Percentiles rank a stretch among this genome's conserved stretches.
Conservation (phyloP, 2,113 vertebrate species). For the Myodes glareolus region DNA sequence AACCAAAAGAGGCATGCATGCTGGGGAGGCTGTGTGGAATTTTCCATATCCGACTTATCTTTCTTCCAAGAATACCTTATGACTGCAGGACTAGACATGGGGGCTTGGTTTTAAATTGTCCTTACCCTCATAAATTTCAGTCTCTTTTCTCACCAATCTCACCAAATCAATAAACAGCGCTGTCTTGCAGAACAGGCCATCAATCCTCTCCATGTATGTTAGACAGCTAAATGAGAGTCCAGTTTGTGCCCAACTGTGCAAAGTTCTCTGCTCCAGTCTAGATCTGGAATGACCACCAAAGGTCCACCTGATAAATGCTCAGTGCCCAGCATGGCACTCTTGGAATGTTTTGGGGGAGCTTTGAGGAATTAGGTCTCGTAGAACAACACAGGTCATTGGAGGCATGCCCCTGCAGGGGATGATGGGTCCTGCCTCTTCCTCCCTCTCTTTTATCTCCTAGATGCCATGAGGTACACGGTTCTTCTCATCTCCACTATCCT, state of each 20-base stretch:
- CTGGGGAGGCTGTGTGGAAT: fast-evolving
- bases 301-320: not conserved
- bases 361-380: not conserved
- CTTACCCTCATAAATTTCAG: not conserved
- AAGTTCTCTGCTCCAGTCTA: not conserved
- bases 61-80: too few species aligned
- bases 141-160: not conserved
- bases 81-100: too few species aligned
- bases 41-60: not conserved
- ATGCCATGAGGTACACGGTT: not conserved
- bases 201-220: not conserved
- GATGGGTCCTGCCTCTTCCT: not conserved
- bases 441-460: not conserved
- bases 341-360: not conserved
- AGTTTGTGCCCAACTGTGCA: not conserved
- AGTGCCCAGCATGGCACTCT: not conserved
- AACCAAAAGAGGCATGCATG: not conserved
- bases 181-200: not conserved
- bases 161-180: not conserved
- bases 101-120: not conserved
- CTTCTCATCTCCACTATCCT: not conserved
- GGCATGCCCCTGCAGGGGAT: not conserved
- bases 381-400: not conserved
- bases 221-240: not conserved
- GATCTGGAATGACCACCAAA: not conserved